Evolutionary conservation across 2,888 invertebrate genomes (phyloP).

Genomic region (Limenitis arthemis): DNA sequence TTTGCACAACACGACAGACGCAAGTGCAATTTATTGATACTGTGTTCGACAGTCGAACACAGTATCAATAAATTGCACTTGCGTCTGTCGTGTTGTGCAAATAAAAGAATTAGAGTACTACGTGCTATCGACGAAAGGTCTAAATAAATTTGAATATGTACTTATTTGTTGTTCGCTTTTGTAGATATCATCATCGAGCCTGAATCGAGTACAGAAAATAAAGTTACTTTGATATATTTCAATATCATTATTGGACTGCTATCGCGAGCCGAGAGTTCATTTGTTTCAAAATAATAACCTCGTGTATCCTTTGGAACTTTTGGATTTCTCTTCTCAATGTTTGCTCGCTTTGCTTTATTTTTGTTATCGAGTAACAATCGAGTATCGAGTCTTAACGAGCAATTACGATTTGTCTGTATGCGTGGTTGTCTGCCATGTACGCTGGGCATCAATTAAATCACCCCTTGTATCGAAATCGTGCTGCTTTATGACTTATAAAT

Average conservation of each 20-base stretch:
- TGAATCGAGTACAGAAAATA: constrained; percentile 25
- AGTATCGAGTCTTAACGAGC: constrained; percentile 61
- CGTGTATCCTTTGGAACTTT: constrained; percentile 18
- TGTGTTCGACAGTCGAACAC: constrained; percentile 60
- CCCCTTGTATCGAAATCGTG: constrained; percentile 38
- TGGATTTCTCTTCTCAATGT: constrained; percentile 34
- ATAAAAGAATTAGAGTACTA: constrained; percentile 56
- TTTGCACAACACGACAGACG: constrained; percentile 57
- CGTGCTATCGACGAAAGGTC: constrained; percentile 60
- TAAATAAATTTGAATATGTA: constrained; percentile 62
- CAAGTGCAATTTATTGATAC: constrained; percentile 69
- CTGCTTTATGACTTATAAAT: constrained; percentile 60
- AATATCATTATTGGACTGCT: constrained; percentile 15
- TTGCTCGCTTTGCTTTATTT: constrained; percentile 45
- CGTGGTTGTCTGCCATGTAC: constrained; percentile 39
- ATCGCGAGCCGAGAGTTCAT: constrained; percentile 19
- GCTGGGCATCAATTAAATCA: constrained; percentile 59
- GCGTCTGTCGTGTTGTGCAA: constrained; percentile 57
- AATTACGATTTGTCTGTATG: constrained; percentile 61
- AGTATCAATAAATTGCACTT: constrained; percentile 69
- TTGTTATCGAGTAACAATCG: constrained; percentile 64
- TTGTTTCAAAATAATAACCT: constrained; percentile 33
- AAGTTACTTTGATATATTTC: constrained; percentile 22
- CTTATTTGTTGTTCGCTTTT: constrained; percentile 51
- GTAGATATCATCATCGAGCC: constrained; percentile 57